A percentile compares a stretch with the other conserved stretches of the same genome.
phyloP scores from a whole-genome alignment of 2,113 vertebrate genomes.

The Centrocercus urophasianus region DNA sequence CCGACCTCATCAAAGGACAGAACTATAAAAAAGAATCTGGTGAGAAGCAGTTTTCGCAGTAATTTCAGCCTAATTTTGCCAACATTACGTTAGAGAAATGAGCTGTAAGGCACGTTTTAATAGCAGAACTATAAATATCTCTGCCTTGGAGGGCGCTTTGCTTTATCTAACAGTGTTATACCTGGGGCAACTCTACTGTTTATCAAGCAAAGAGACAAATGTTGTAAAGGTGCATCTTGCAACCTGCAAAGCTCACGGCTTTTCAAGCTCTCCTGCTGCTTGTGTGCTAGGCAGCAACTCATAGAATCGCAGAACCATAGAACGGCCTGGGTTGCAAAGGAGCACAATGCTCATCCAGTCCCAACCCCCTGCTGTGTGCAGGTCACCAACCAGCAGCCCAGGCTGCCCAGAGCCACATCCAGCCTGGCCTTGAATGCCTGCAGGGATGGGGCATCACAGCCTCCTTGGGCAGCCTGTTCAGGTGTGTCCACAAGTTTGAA shows the following conservation, averaged over 20 bases:
- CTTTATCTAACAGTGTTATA: neutral
- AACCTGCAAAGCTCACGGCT: rapidly evolving
- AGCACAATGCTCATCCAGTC: too few relatives aligned
- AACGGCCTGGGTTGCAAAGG: too few relatives aligned
- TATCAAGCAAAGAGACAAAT: neutral
- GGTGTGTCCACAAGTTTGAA: too few relatives aligned
- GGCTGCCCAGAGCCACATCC: too few relatives aligned
- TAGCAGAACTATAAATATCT: neutral
- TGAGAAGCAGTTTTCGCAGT: neutral
- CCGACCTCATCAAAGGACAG: neutral
- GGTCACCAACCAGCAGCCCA: too few relatives aligned
- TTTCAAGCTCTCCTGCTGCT: neutral
- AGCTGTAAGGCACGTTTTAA: neutral
- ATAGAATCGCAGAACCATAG: too few relatives aligned
- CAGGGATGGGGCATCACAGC: too few relatives aligned
- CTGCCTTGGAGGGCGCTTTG: rapidly evolving
- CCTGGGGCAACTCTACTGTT: rapidly evolving
- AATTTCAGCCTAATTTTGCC: neutral
- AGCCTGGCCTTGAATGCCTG: too few relatives aligned
- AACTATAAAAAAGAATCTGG: neutral
- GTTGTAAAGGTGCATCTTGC: too few relatives aligned
- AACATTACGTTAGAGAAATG: rapidly evolving
- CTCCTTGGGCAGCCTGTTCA: too few relatives aligned
- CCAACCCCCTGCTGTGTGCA: too few relatives aligned
- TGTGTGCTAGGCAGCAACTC: rapidly evolving